phyloP scores from a whole-genome alignment of 2,113 vertebrate species.

The Propithecus coquereli region DNA sequence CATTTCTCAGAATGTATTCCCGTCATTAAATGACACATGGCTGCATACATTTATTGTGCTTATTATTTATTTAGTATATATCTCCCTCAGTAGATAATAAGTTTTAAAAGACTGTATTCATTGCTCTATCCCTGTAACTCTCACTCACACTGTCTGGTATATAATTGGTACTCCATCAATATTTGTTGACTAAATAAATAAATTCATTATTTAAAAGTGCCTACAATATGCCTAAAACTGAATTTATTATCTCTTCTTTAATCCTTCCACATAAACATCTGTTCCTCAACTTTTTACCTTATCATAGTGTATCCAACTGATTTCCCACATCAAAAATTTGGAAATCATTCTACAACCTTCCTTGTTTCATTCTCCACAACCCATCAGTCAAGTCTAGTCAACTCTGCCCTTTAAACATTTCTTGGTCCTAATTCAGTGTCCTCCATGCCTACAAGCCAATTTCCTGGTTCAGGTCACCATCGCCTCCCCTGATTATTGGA shows the following conservation, averaged over 20 bases:
- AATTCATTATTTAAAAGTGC: background rate
- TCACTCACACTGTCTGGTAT: background rate
- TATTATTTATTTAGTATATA: background rate
- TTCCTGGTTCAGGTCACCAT: background rate
- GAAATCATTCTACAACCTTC: background rate
- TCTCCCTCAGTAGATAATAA: background rate
- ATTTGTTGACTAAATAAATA: background rate
- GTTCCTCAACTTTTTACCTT: background rate
- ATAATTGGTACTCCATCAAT: background rate
- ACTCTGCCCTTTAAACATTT: background rate
- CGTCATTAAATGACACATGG: background rate
- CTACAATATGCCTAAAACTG: background rate
- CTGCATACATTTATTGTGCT: background rate
- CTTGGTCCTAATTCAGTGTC: background rate
- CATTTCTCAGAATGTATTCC: background rate
- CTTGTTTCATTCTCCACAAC: background rate
- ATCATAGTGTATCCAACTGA: background rate
- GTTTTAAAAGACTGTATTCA: background rate
- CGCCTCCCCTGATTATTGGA: background rate
- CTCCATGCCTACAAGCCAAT: background rate
- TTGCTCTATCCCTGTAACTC: background rate
- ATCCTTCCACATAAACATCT: background rate
- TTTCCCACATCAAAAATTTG: background rate
- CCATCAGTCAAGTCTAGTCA: background rate
- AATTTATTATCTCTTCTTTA: background rate